These are phyloP conservation scores for Siniperca chuatsi DNA, from an alignment of 2,113 vertebrate genomes.

Conservation along the genomic window DNA sequence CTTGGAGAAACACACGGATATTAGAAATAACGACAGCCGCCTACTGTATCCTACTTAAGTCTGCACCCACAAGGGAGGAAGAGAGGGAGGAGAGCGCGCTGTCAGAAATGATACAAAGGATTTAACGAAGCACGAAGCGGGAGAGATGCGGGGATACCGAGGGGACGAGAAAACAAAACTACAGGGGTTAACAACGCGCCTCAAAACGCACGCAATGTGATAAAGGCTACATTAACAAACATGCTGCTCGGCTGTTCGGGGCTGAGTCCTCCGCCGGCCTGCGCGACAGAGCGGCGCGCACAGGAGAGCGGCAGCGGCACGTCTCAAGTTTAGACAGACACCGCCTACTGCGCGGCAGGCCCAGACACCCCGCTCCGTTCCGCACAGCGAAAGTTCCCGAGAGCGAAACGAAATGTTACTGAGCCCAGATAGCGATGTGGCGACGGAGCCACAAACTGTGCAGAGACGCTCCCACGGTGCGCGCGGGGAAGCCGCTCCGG, in stretches of 20 bases:
- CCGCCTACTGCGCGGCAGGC: slow-evolving; percentile 68
- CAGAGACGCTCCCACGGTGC: slow-evolving; percentile 52
- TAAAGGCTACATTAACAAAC: not conserved
- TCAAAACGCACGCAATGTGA: too few species aligned
- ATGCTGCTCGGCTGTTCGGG: not conserved
- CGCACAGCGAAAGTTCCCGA: slow-evolving; percentile 44
- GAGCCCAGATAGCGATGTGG: not conserved
- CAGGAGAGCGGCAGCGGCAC: slow-evolving; percentile 45
- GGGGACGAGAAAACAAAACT: not conserved
- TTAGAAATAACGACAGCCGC: slow-evolving; percentile 42
- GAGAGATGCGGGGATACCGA: slow-evolving; percentile 12
- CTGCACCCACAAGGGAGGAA: slow-evolving; percentile 14
- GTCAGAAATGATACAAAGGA: slow-evolving; percentile 59
- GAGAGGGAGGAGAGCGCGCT: slow-evolving; percentile 24
- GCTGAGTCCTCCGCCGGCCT: slow-evolving; percentile 13
- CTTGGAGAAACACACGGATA: not conserved
- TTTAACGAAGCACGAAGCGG: slow-evolving; percentile 46
- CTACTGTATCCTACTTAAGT: slow-evolving; percentile 35
- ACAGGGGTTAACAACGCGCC: not conserved
- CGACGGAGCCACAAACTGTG: not conserved
- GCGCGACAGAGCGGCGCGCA: slow-evolving; percentile 24
- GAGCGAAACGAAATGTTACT: not conserved
- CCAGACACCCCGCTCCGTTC: slow-evolving; percentile 13
- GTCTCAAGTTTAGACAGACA: slow-evolving; percentile 76
- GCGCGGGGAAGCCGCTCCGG: slow-evolving; percentile 58